Base-by-base conservation (phyloP, 2,113 vertebrate species). In the Lepus timidus region DNA sequence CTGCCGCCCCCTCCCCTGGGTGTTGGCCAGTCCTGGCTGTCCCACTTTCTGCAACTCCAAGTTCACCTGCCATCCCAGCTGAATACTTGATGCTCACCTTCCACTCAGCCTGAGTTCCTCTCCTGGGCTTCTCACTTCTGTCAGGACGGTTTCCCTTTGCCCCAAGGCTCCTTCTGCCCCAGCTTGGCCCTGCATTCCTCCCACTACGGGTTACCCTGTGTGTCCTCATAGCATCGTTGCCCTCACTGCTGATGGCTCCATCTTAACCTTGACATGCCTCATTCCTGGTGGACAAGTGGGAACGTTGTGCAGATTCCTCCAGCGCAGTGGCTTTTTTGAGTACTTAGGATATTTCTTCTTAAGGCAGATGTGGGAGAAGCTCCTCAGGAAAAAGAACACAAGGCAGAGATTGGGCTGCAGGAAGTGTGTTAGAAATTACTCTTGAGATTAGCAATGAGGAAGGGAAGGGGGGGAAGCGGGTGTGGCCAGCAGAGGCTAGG, bases 51-150 rank as follows among this genome's bases (percentile, higher is more conserved):
- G 27, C 51, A 85, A 75, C 36, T 90, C 39, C 25, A n/a, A 23
- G 29, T 51, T 23, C 20, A 3, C 10, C 2, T 3, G 0, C n/a
- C 51, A 10, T 39, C 23, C 5, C 0, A 68, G 49, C 29, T 51
- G 44, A 49, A 23, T 91, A 52, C 5, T 0, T 36, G 12, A 16
- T 39, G 29, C n/a, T 44, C 44, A 8, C 44, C 44, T 33, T 44
- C 44, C 31, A 6, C 23, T 52, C 51, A 20, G 49, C 67, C n/a
- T 9, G 0, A 52, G n/a, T 64, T 76, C 23, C 31, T 16, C 12
- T 76, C 33, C 68, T 31, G 58, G 55, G 20, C 76, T 36, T 58
- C 23, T 36, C 4, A 36, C 39, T 78, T 39, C 62, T 4, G 3
- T 68, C 81, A 52, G 23, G 12, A 78, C 62, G 78, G 29, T 31